phyloP scores from a whole-genome alignment of 1,140 invertebrate species.

The Gyrodactylus bullatarudis region DNA sequence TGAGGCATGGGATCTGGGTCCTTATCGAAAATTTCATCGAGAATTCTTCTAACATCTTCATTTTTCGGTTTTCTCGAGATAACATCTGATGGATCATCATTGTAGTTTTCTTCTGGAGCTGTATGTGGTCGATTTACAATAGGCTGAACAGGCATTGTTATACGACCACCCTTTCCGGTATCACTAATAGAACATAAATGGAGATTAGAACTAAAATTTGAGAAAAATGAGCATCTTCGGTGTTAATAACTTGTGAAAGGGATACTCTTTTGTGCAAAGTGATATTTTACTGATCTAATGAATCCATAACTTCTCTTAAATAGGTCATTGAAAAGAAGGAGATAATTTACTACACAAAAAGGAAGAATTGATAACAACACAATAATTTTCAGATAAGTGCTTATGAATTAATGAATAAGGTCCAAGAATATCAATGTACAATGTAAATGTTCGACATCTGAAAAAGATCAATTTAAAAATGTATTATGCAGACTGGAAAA shows the following conservation, averaged over 20 bases:
- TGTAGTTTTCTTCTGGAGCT: neutral
- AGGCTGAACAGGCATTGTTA: neutral
- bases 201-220: too few relatives aligned
- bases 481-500: too few relatives aligned
- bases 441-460: too few relatives aligned
- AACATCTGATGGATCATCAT: neutral
- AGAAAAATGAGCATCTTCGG: neutral
- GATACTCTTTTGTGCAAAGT: neutral
- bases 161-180: neutral
- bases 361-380: neutral
- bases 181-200: too few relatives aligned
- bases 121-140: neutral
- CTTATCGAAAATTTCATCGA: neutral
- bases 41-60: neutral
- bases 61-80: neutral
- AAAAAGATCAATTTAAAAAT: too few relatives aligned
- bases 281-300: too few relatives aligned
- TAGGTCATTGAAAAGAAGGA: neutral
- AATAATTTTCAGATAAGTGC: neutral
- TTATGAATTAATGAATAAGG: too few relatives aligned
- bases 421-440: too few relatives aligned
- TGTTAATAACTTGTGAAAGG: neutral
- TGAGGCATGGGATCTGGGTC: neutral
- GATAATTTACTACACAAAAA: neutral
- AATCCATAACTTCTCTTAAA: too few relatives aligned